Base-by-base conservation (phyloP, 1,140 invertebrate species). In the Apolygus lucorum region DNA sequence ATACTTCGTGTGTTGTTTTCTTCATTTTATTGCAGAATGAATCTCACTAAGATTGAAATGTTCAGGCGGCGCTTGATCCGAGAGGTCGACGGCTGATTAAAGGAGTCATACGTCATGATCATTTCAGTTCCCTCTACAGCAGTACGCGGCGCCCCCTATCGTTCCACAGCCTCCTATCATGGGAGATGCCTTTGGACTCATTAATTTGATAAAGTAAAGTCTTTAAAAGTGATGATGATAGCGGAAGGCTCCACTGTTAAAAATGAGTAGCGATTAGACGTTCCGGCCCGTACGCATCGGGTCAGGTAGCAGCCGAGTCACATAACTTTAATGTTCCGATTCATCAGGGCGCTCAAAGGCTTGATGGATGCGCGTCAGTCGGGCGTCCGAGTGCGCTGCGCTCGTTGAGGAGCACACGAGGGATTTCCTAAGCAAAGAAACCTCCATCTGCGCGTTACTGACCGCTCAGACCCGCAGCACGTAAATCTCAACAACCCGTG, bases 161-260 rank as follows among this genome's bases (percentile, higher is more conserved):
- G n/a, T n/a, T n/a, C n/a, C n/a, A n/a, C n/a, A n/a, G n/a, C n/a
- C n/a, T n/a, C n/a, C n/a, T n/a, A n/a, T n/a, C n/a, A n/a, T n/a
- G n/a, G n/a, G n/a, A n/a, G n/a, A n/a, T n/a, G n/a, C n/a, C 13
- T 4, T 59, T 21, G 54, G 8, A 11, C 11, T 21, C 54, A 59
- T 59, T 59, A 59, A 59, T 59, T 59, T 59, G 54, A 59, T 59
- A 4, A 59, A 59, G 54, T 59, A 59, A 59, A 59, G 54, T 22
- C 54, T 24, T 59, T 59, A 59, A 59, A 59, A 59, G 54, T 59
- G 54, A 59, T 22, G 54, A 17, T 59, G 54, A 59, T 59, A 59
- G 54, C 2, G 13, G 54, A 24, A 21, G 54, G 54, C n/a, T n/a
- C n/a, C n/a, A n/a, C n/a, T n/a, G n/a, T 59, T 11, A 59, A 59